These are phyloP conservation scores for Sebastes cheni DNA, from an alignment of 2,797 vertebrate genomes.

Conservation along the genomic window DNA sequence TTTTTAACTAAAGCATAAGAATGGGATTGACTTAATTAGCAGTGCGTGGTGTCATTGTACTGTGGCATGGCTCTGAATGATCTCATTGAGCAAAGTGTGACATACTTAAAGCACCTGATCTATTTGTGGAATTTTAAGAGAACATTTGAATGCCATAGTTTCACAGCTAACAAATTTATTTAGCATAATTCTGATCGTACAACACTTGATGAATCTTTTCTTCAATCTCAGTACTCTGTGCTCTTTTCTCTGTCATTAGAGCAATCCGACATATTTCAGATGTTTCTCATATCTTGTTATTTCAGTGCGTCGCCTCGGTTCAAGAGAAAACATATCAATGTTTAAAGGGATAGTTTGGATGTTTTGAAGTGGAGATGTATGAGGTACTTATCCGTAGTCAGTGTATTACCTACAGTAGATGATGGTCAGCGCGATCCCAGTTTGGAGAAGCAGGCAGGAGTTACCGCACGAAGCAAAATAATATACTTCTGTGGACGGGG, in stretches of 20 bases:
- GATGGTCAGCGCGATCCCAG: too few relatives aligned
- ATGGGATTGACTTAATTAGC: constrained; percentile 2
- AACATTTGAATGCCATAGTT: neutral
- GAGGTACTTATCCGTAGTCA: too few relatives aligned
- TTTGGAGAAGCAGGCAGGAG: too few relatives aligned
- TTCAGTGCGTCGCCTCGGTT: neutral
- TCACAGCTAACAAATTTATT: neutral
- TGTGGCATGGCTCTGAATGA: neutral
- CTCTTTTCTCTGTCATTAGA: neutral
- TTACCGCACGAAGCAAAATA: too few relatives aligned
- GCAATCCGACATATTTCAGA: neutral
- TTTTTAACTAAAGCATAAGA: constrained; percentile 3
- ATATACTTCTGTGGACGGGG: too few relatives aligned
- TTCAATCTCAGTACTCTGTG: neutral
- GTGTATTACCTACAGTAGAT: too few relatives aligned
- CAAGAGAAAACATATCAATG: neutral
- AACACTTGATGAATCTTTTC: neutral
- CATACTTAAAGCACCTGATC: neutral
- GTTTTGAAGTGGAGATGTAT: too few relatives aligned
- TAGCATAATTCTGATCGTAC: neutral
- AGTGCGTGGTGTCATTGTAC: neutral
- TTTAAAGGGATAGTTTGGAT: neutral
- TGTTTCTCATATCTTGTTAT: neutral
- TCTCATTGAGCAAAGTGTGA: neutral
- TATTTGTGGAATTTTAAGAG: neutral